These are phyloP conservation scores for Saccostrea echinata DNA, from an alignment of 1,140 invertebrate species.

Conservation along the genomic window DNA sequence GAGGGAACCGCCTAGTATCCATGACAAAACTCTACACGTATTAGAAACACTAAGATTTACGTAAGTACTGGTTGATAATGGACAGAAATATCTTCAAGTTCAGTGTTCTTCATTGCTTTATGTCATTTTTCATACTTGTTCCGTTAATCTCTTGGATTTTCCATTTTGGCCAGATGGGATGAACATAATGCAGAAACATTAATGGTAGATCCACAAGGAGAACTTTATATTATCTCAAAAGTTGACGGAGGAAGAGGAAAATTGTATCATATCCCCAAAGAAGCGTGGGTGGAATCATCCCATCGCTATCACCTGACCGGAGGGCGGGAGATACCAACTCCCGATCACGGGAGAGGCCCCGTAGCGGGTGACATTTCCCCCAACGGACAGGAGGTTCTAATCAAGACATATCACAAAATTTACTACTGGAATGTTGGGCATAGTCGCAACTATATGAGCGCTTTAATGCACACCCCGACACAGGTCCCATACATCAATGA, in stretches of 20 bases:
- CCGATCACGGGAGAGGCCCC: slow-evolving; percentile 54
- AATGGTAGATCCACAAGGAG: slow-evolving; percentile 58
- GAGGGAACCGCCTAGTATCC: slow-evolving; percentile 56
- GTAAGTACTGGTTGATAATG: background rate
- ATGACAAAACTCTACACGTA: background rate
- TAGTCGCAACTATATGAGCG: slow-evolving; percentile 48
- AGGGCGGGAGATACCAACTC: slow-evolving; percentile 24
- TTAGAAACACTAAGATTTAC: slow-evolving; percentile 15
- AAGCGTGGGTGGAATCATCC: slow-evolving; percentile 55
- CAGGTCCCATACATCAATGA: slow-evolving; percentile 49
- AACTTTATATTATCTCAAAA: slow-evolving; percentile 62
- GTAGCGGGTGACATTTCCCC: slow-evolving; percentile 64
- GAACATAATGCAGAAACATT: slow-evolving; percentile 59
- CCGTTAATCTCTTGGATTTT: background rate
- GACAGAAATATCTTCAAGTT: background rate
- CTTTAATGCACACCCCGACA: slow-evolving; percentile 10
- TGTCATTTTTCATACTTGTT: too few relatives aligned
- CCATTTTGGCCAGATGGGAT: slow-evolving; percentile 50
- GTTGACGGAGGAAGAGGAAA: slow-evolving; percentile 39
- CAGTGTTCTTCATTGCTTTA: too few relatives aligned
- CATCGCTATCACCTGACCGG: slow-evolving; percentile 21
- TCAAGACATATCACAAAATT: slow-evolving; percentile 55
- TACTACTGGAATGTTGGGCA: slow-evolving; percentile 52
- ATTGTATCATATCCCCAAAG: slow-evolving; percentile 50
- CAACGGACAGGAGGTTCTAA: slow-evolving; percentile 59